Base-by-base conservation (phyloP, 2,113 vertebrate genomes). In the Dipodomys spectabilis region DNA sequence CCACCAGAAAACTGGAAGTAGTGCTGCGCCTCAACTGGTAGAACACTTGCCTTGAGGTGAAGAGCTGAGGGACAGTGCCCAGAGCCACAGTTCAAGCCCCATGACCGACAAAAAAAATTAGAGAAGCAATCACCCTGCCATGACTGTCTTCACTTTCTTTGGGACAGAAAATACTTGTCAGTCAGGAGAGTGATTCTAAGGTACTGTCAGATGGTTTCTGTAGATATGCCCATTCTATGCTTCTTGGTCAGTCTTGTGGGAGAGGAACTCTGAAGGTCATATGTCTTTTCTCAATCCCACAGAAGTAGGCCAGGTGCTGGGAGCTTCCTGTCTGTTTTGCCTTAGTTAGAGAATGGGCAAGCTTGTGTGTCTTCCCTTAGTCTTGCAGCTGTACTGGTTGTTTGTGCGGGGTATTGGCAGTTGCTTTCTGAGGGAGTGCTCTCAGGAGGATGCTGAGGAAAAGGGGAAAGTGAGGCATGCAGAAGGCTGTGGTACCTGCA, bases 181-280 rank as follows among this genome's bases (percentile, higher is more conserved):
- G 28, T n/a, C 5, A 11, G 65, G 6, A 5, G 9, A 57, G 22
- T 10, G 44, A 71, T 62, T 32, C 53, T n/a, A 22, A 39, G 27
- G 35, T 11, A 11, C 2, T 25, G n/a, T 81, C 23, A 57, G 44
- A 25, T 8, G n/a, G 39, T 64, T n/a, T 30, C 39, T 49, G 7
- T 25, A 20, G 5, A 22, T 23, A 0, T 74, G 6, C 3, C 35
- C 9, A 19, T 18, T n/a, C 3, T 7, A 53, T 3, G 28, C 13
- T 5, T 23, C n/a, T 35, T 18, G 1, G 39, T 10, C 39, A 10
- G 3, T 30, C 25, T 10, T 32, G 53, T 57, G 53, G 82, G 15
- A 49, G 12, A 35, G n/a, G 9, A 35, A 28, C 53, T 32, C 16
- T 64, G 80, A 4, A 6, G 10, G 10, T 62, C 19, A 16, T 45